Conservation (phyloP, 1,140 invertebrate genomes). For the Drosophila pruinosa region DNA sequence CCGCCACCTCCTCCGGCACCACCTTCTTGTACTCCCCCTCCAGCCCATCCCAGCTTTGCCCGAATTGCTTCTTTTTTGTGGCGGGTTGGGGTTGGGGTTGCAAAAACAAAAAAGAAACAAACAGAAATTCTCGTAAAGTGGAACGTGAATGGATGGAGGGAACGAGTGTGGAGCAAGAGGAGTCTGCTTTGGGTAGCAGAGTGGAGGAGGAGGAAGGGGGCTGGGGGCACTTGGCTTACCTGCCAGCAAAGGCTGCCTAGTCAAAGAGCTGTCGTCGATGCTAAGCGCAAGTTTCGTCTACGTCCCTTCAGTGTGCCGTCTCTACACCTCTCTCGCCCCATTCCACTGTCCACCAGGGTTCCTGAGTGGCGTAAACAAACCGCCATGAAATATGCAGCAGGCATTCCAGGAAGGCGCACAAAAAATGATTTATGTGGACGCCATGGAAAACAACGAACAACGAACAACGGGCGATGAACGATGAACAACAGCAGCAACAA, state of each 20-base stretch:
- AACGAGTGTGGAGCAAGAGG: neutral
- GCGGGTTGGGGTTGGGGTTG: conserved; percentile 34
- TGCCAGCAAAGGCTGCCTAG: conserved; percentile 70
- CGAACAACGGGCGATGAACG: conserved; percentile 44
- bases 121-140: conserved; percentile 28
- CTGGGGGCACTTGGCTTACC: conserved; percentile 58
- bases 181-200: no score
- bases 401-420: conserved; percentile 56
- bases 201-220: neutral
- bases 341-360: neutral
- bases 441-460: conserved; percentile 46
- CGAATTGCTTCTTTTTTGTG: conserved; percentile 33
- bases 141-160: neutral
- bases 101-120: conserved; percentile 49
- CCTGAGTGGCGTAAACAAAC: conserved; percentile 39
- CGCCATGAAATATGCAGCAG: conserved; percentile 75
- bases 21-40: neutral
- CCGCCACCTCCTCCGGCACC: neutral
- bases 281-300: conserved; percentile 58
- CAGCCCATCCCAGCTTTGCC: conserved; percentile 2
- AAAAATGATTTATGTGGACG: conserved; percentile 80
- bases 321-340: neutral
- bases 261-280: conserved; percentile 79
- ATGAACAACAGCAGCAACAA: conserved; percentile 41
- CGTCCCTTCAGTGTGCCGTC: neutral